phyloP scores from a whole-genome alignment of 2,797 vertebrate species.

The Crenichthys baileyi region DNA sequence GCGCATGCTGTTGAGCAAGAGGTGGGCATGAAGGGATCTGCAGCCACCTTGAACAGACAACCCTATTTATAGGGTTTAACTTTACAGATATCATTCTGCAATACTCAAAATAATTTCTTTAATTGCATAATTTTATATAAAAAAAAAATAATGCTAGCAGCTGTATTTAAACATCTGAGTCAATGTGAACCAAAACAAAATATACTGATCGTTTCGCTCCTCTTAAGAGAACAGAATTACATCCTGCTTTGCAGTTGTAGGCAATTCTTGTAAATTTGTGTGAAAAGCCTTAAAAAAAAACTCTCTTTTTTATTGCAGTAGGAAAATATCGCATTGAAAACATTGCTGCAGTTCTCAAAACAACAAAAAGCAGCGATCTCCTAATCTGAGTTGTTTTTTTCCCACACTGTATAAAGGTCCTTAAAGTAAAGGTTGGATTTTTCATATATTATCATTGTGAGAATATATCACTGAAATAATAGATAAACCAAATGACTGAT shows the following conservation, averaged over 20 bases:
- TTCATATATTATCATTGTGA: too few relatives aligned
- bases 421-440: too few relatives aligned
- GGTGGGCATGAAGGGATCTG: slow-evolving; percentile 57
- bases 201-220: slow-evolving; percentile 35
- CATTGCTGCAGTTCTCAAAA: background rate
- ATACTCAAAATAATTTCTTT: slow-evolving; percentile 11
- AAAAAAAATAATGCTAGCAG: slow-evolving; percentile 32
- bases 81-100: background rate
- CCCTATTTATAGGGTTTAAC: background rate
- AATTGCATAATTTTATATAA: slow-evolving; percentile 27
- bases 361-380: background rate
- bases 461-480: too few relatives aligned
- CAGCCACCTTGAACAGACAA: background rate
- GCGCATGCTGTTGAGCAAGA: slow-evolving; percentile 83
- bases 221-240: slow-evolving; percentile 4
- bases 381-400: too few relatives aligned
- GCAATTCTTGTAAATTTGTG: background rate
- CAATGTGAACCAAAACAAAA: slow-evolving; percentile 12
- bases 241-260: too few relatives aligned
- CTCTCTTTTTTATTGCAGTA: background rate
- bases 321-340: background rate
- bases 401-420: too few relatives aligned
- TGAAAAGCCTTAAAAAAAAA: background rate
- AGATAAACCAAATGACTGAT: too few relatives aligned
- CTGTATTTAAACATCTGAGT: slow-evolving; percentile 12